These are phyloP conservation scores for Lasioglossum baleicum DNA, from an alignment of 1,140 invertebrate species.

Conservation along the genomic window DNA sequence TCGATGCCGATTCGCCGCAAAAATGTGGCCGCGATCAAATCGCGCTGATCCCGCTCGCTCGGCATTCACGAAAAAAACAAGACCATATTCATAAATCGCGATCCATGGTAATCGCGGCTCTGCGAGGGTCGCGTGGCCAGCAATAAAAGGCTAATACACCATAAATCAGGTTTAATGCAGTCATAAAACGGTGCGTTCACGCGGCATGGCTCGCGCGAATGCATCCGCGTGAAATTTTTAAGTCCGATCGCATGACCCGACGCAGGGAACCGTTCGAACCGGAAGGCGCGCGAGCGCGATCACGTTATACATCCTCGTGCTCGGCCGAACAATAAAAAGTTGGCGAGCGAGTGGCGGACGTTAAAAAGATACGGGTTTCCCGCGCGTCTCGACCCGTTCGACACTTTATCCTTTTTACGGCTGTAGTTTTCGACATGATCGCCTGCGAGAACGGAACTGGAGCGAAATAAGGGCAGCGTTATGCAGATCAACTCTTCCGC, in stretches of 20 bases:
- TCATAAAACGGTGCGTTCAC: constrained; percentile 1
- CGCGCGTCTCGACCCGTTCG: background rate
- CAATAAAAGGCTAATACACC: constrained; percentile 25
- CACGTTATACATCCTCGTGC: background rate
- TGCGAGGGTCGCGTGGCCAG: background rate
- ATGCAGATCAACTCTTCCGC: no score
- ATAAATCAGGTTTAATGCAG: constrained; percentile 32
- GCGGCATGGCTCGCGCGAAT: background rate
- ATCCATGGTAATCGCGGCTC: constrained; percentile 10
- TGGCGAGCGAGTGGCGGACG: background rate
- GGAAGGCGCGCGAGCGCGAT: no score
- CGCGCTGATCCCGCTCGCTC: no score
- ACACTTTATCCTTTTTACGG: background rate
- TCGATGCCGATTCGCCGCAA: no score
- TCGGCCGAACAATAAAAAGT: background rate
- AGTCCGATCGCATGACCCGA: background rate
- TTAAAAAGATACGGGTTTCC: constrained; percentile 3
- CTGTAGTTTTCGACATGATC: background rate
- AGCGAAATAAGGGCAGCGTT: no score
- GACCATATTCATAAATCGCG: constrained; percentile 22
- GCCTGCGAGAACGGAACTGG: background rate
- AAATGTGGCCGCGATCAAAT: no score
- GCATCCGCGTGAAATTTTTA: background rate
- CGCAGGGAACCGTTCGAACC: no score
- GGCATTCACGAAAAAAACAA: background rate